A percentile compares a stretch with the other conserved stretches of the same genome.
phyloP scores from a whole-genome alignment of 37 sponge, comb jelly and placozoan genomes.

The Amphimedon queenslandica region DNA sequence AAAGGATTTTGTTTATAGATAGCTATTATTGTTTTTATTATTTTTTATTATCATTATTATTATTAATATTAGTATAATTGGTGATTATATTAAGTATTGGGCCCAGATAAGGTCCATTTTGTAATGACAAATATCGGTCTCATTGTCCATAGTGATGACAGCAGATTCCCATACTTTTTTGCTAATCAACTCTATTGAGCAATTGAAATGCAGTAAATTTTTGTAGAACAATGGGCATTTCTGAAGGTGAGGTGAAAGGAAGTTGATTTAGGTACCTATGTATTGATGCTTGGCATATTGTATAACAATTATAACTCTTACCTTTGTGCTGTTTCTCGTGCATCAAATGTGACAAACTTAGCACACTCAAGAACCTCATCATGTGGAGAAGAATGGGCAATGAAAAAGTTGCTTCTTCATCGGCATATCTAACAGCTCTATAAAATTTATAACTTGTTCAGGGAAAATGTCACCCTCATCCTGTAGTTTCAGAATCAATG shows the following conservation, averaged over 20 bases:
- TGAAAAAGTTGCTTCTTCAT: conserved; percentile 9
- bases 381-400: conserved; percentile 24
- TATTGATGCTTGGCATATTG: not conserved
- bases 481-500: conserved; percentile 2
- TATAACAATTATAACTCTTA: not conserved
- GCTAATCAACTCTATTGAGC: conserved; percentile 7
- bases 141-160: too few relatives aligned
- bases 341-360: too few relatives aligned
- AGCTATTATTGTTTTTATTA: too few relatives aligned
- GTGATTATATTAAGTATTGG: too few relatives aligned
- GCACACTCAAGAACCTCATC: too few relatives aligned
- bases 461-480: conserved; percentile 20
- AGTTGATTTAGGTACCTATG: not conserved
- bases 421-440: conserved; percentile 24
- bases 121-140: too few relatives aligned
- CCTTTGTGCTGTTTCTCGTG: conserved; percentile 8
- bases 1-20: too few relatives aligned
- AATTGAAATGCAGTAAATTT: conserved; percentile 41
- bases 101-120: conserved; percentile 23
- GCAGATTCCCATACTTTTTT: too few relatives aligned
- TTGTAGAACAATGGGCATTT: conserved; percentile 6
- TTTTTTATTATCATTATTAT: too few relatives aligned
- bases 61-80: too few relatives aligned
- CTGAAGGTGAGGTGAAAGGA: not conserved
- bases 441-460: conserved; percentile 20